A percentile compares a stretch with the other conserved stretches of the same genome.
Evolutionary conservation across 2,113 vertebrate species (phyloP).

Genomic region (Charadrius vociferus): DNA sequence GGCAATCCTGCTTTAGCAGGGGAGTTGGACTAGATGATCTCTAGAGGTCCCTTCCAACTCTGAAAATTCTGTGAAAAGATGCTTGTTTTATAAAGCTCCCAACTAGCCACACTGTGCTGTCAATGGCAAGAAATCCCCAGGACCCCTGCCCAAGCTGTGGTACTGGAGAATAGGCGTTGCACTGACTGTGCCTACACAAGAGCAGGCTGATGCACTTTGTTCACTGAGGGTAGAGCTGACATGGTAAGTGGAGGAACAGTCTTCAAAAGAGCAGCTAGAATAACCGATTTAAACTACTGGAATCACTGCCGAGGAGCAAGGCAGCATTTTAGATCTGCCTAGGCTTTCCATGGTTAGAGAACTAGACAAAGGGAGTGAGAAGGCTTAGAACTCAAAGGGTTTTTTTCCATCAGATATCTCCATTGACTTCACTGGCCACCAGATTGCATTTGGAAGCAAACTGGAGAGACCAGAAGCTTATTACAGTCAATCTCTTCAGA

Average conservation of each 20-base stretch:
- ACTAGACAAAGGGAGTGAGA: neutral
- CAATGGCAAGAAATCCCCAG: neutral
- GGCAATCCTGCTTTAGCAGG: no score
- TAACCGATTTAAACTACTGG: neutral
- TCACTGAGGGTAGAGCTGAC: neutral
- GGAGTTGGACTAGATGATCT: no score
- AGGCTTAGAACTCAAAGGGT: neutral
- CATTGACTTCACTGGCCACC: neutral
- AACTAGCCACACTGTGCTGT: neutral
- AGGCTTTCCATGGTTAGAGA: neutral
- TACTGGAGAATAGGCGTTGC: neutral
- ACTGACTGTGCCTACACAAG: neutral
- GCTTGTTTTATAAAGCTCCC: neutral
- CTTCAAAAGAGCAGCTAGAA: neutral
- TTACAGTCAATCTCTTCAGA: neutral
- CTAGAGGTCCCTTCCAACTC: no score
- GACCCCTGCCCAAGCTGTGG: neutral
- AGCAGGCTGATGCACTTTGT: neutral
- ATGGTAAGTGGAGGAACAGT: neutral
- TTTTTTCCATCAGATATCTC: neutral
- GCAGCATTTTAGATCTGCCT: neutral
- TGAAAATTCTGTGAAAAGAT: neutral
- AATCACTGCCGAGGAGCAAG: neutral
- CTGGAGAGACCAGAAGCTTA: neutral
- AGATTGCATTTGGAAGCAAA: neutral